Percentiles rank a stretch among this genome's conserved stretches.
Conservation (phyloP, 2,888 invertebrate genomes). For the Steinernema carpocapsae region DNA sequence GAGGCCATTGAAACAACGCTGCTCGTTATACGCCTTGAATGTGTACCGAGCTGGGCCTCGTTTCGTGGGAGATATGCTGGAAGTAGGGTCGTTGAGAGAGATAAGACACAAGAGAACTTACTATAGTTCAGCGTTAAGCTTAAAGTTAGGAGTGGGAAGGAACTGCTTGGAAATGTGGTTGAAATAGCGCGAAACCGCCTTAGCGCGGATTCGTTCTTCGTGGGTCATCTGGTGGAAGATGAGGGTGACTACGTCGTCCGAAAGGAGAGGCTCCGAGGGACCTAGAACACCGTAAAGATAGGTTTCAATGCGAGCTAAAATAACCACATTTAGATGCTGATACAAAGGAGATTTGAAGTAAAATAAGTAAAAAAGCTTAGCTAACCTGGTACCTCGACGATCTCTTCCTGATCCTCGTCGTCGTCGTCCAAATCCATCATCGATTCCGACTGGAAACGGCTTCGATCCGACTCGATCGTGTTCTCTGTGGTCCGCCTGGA, state of each 20-base stretch:
- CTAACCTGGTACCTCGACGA: conserved; percentile 9
- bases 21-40: conserved; percentile 33
- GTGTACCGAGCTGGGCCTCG: conserved; percentile 21
- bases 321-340: no score
- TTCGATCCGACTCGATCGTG: not conserved
- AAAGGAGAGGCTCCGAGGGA: conserved; percentile 6
- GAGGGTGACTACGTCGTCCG: conserved; percentile 11
- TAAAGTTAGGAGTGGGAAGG: conserved; percentile 15
- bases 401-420: not conserved
- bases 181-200: conserved; percentile 23
- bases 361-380: not conserved
- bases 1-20: conserved; percentile 12
- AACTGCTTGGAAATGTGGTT: conserved; percentile 28
- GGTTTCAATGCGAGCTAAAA: no score
- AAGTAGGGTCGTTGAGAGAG: not conserved
- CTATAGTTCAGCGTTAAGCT: conserved; percentile 24
- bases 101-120: not conserved
- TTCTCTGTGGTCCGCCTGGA: conserved; percentile 11
- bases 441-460: not conserved
- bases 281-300: not conserved
- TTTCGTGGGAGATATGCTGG: conserved; percentile 21
- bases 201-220: conserved; percentile 24
- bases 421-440: conserved; percentile 6
- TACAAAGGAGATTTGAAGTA: no score
- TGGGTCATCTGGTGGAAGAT: conserved; percentile 33